Conservation (phyloP, 2,797 vertebrate genomes). For the Rhinichthys osculus region DNA sequence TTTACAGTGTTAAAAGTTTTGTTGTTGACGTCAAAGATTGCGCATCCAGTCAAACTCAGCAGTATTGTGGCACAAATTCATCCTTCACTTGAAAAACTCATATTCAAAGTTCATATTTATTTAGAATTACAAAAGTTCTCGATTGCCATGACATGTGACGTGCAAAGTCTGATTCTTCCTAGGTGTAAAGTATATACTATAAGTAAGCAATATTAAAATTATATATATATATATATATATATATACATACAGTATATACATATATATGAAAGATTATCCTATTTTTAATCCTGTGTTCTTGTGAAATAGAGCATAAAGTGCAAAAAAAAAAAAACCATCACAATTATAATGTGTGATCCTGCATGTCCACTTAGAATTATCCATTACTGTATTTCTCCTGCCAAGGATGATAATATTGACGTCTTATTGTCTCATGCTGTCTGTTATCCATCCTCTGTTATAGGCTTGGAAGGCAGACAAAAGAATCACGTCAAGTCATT, state of each 20-base stretch:
- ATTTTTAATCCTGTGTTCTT: background rate
- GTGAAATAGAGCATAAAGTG: background rate
- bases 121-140: background rate
- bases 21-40: background rate
- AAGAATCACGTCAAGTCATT: slow-evolving; percentile 16
- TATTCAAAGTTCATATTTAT: background rate
- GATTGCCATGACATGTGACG: background rate
- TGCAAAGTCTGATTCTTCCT: background rate
- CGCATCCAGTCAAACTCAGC: background rate
- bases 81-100: background rate
- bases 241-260: too few relatives aligned
- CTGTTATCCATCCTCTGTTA: background rate
- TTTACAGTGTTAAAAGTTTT: background rate
- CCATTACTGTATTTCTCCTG: background rate
- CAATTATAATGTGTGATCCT: too few relatives aligned
- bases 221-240: background rate
- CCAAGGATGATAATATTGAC: background rate
- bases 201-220: too few relatives aligned
- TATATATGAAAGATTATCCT: background rate
- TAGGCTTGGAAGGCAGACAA: background rate
- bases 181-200: background rate
- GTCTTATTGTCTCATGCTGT: background rate
- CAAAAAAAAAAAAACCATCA: background rate
- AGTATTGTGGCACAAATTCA: background rate
- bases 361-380: background rate